Base-by-base conservation (phyloP, 2,888 invertebrate genomes). In the Mechanitis mazaeus region DNA sequence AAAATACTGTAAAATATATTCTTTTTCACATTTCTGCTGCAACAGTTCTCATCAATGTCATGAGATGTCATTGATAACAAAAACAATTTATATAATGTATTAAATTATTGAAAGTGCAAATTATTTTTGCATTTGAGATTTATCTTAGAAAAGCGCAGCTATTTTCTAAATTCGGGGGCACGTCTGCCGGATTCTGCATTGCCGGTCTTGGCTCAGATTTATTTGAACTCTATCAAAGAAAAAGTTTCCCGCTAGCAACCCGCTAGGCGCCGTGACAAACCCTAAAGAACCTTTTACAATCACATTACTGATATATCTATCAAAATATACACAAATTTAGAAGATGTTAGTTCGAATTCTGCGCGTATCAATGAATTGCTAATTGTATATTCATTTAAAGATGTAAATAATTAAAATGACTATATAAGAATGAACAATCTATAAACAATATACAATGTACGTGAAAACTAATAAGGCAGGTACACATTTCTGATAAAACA, bases 141-240 rank as follows among this genome's bases (percentile, higher is more conserved):
- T 62, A 61, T 61, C 55, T 59, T 59, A 63, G 66, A 63, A 69
- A 69, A 71, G 65, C 71, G 75, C 75, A 78, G 68, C 71, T 72
- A 73, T 72, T 71, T 69, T 69, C 72, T 73, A 75, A 76, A 80
- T 75, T 75, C 71, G 64, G 69, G 66, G 68, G 71, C 77, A 76
- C 77, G 73, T 79, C 75, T 71, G 67, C 67, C 72, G 71, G 75
- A 79, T 80, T 81, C 82, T 83, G 81, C 80, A 81, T 71, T 78
- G 81, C 76, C 75, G 75, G 72, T 77, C 77, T 79, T 74, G 74
- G 74, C 70, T 76, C 76, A 78, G 83, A 87, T 87, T 87, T 87
- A 87, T 87, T 75, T 3, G 75, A 83, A 85, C 82, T 87, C 84
- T 87, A 86, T 87, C 87, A 87, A 87, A 84, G 87, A 87, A 86